These are phyloP conservation scores for Gambelia wislizenii DNA, from an alignment of 2,797 vertebrate species.

Conservation along the genomic window DNA sequence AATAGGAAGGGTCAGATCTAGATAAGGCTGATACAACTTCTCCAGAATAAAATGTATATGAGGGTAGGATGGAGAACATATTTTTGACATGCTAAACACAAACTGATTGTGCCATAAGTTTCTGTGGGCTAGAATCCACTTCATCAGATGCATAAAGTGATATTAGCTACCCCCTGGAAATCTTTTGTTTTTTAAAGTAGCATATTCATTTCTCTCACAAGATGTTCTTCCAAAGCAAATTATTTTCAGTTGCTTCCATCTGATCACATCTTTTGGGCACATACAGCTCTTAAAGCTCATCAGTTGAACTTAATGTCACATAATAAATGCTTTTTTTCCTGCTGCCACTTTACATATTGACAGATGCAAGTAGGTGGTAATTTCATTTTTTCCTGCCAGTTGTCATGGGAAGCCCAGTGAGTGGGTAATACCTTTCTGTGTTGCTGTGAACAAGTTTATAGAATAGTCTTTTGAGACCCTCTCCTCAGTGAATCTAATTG, in stretches of 20 bases:
- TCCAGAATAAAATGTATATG: neutral
- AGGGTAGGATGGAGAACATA: neutral
- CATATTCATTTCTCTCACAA: neutral
- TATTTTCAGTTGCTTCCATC: neutral
- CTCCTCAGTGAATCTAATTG: conserved; percentile 58
- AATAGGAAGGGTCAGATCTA: neutral
- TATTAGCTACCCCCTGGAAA: neutral
- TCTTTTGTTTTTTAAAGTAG: neutral
- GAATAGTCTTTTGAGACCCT: conserved; percentile 62
- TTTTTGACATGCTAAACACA: neutral
- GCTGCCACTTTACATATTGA: conserved; percentile 62
- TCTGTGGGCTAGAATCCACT: neutral
- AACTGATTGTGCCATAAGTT: neutral
- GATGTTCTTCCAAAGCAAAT: neutral
- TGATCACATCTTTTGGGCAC: neutral
- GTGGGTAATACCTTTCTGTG: conserved; percentile 69
- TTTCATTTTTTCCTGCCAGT: conserved; percentile 59
- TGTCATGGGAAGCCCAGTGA: conserved; percentile 68
- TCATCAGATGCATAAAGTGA: neutral
- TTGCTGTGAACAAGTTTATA: conserved; percentile 60
- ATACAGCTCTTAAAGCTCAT: neutral
- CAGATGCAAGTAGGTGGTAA: conserved; percentile 67
- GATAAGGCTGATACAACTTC: too few species aligned
- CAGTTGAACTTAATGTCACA: conserved; percentile 52
- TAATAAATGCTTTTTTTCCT: conserved; percentile 55